Evolutionary conservation across 2,888 invertebrate genomes (phyloP), one percentile per base, ranked within the genome.

Genomic region (Gerris lacustris): DNA sequence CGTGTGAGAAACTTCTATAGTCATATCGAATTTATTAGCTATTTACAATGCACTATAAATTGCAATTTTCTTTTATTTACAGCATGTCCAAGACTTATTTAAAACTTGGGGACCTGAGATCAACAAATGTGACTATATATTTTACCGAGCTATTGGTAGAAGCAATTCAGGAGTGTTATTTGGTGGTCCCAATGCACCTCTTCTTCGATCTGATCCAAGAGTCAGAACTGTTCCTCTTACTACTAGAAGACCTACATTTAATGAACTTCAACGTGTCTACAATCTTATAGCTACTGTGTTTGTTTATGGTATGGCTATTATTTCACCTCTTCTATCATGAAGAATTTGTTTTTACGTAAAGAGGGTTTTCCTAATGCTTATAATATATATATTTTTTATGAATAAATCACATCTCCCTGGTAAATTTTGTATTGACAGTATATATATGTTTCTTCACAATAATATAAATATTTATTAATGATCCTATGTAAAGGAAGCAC

Each of bases 241-340:
- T 0, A 93, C 94, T 0, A 83, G 88, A 75, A 85, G 92, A 75
- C 90, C 94, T 0, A 91, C 91, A 0, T 90, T 87, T 76, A 88
- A 86, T 69, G 94, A 94, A 82, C 86, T 92, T 1, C 85, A 88
- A 78, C 82, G 92, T 73, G 88, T 91, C 0, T 88, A 90, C 75
- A 84, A 85, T 69, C 82, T 88, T 67, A 81, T 94, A 6, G 84
- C 88, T 31, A 84, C 85, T 69, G 80, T 87, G 66, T 85, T 86
- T 77, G 83, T 89, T 55, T 89, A 89, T 80, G 87, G 89, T 89
- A 79, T 80, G 82, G 77, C 44, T 44, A 31, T 63, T 69, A 72
- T 62, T 62, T 62, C 62, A 15, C 31, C 31, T 31, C 31, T 31
- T 1, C 31, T 31, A 31, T 31, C 31, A 2, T 31, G 31, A 31